These are phyloP conservation scores for Monomorium pharaonis DNA, from an alignment of 1,140 invertebrate species.

Conservation along the genomic window DNA sequence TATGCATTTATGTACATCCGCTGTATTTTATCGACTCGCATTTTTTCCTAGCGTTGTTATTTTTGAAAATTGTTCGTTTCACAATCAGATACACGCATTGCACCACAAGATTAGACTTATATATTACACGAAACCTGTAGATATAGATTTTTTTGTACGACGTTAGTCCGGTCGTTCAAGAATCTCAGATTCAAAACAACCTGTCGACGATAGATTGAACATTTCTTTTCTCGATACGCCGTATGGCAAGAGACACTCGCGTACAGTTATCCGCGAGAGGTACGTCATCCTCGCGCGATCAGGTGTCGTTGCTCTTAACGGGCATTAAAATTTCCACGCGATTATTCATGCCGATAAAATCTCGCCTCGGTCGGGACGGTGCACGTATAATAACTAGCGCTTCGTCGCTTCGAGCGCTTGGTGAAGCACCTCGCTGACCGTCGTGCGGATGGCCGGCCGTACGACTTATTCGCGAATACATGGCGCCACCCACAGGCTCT, in stretches of 20 bases:
- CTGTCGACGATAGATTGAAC: background rate
- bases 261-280: conserved; percentile 32
- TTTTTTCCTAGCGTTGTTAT: background rate
- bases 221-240: conserved; percentile 4
- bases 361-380: conserved; percentile 32
- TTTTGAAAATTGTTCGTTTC: background rate
- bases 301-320: conserved; percentile 56
- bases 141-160: background rate
- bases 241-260: background rate
- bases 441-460: conserved; percentile 43
- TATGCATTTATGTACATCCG: background rate
- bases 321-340: conserved; percentile 47
- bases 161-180: background rate
- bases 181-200: background rate
- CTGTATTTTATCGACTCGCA: background rate
- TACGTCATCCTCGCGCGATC: conserved; percentile 23
- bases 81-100: background rate
- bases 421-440: conserved; percentile 12
- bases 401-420: conserved; percentile 39
- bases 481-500: conserved; percentile 72
- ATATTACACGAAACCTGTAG: background rate
- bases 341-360: conserved; percentile 57
- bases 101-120: background rate
- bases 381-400: conserved; percentile 40
- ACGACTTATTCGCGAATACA: conserved; percentile 69